Evolutionary conservation across 1,140 invertebrate species (phyloP), one percentile per base, ranked within the genome.

Genomic region (Orius insidiosus): DNA sequence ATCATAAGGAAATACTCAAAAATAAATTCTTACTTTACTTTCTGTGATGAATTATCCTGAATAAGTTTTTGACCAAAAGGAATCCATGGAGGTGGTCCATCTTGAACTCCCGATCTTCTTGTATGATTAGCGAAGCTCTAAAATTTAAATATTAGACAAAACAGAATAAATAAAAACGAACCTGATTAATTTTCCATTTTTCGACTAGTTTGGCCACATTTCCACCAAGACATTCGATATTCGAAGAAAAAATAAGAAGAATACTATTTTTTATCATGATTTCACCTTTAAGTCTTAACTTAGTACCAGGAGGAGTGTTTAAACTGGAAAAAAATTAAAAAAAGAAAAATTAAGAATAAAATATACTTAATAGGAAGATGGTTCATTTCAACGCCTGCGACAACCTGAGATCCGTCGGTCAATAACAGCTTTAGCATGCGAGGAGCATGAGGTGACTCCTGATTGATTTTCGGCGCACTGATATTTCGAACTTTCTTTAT

Each of bases 21-120:
- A 43, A 10, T 44, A 3, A 36, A 49, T 36, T 24, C 56, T 24
- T 67, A 59, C 53, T 73, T 71, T 43, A 70, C 55, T 73, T 74
- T n/a, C 67, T 65, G 41, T 56, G 60, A 11, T 78, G 58, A 19
- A 39, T 3, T 49, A 79, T 78, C 59, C 83, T 85, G 36, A 85
- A 84, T 58, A 19, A 78, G 73, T 58, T 77, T 77, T 56, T 83
- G 76, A 1, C 86, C 87, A 70, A 94, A 92, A 35, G 85, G 79
- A 51, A 90, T 85, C 84, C 86, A 93, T 36, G 79, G 79, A 34
- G 85, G 85, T n/a, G 82, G 82, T 1, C 80, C 76, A 50, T 78
- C 77, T 56, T 83, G 75, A 33, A 68, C 71, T 1, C 74, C 64
- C 19, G 48, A 35, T 42, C 66, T 52, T 63, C 74, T 72, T 51